Evolutionary conservation across 2,797 vertebrate genomes (phyloP), one percentile per base, ranked within the genome.

Genomic region (Gadopsis marmoratus): DNA sequence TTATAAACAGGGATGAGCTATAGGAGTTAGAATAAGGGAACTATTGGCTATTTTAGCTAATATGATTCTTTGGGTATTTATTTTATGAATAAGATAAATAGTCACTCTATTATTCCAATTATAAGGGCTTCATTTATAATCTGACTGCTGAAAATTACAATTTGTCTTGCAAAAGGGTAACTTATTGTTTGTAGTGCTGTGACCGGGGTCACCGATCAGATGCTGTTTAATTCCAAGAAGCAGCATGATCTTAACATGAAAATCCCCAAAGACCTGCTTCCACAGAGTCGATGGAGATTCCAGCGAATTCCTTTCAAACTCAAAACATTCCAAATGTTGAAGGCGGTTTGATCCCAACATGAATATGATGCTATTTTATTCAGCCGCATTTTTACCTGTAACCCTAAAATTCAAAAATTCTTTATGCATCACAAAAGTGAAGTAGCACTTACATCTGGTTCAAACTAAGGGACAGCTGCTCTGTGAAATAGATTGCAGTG

Each of bases 1-100:
- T 91, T 90, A 78, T 85, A 82, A 83, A 88, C 37, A 51, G 23
- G 68, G 69, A 48, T 55, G 69, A 75, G 72, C 69, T 47, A 60
- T 48, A 65, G 70, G n/a, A 65, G 60, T 56, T 41, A 14, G 47
- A 79, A 54, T 66, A 59, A 71, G 75, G 63, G 50, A 58, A 37
- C 45, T 7, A 55, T 77, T 63, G 63, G 51, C 66, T 80, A 54
- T 78, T 89, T 83, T 33, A 74, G 59, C 31, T 79, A 62, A 84
- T 64, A 8, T 5, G 9, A 12, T 64, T 77, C 12, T 71, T 67
- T 31, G 5, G 39, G n/a, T 55, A 45, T 66, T 74, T 0, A 39
- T 81, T 82, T 72, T 37, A 62, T 70, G 21, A 86, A 71, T 47
- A 71, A 47, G 9, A 39, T 50, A 56, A 73, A 72, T 29, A 65